A percentile compares a stretch with the other conserved stretches of the same genome.
These are phyloP conservation scores for Phrynosoma platyrhinos DNA, from an alignment of 2,113 vertebrate genomes.

Conservation along the genomic window DNA sequence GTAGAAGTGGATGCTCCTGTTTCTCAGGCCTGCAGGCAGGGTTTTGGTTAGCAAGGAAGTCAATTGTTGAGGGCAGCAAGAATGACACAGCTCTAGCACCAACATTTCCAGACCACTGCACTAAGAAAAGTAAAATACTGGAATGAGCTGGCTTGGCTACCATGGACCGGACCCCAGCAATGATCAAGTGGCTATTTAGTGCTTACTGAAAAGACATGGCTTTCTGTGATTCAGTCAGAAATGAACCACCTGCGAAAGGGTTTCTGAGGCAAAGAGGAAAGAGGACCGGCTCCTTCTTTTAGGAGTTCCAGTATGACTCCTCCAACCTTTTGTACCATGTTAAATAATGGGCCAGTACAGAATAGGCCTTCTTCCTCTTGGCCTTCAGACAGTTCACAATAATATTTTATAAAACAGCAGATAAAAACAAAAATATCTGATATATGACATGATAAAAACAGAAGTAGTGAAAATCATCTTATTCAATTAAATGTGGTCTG, in stretches of 20 bases:
- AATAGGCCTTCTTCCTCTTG: neutral
- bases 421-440: neutral
- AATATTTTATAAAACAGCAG: neutral
- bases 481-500: neutral
- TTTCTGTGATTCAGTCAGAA: neutral
- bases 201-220: neutral
- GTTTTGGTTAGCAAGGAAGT: neutral
- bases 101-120: neutral
- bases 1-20: neutral
- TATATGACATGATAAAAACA: neutral
- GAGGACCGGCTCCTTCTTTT: neutral
- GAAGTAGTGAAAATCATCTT: neutral
- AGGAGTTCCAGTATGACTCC: no score
- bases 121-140: no score
- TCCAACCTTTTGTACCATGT: neutral
- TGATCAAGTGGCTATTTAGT: neutral
- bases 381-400: neutral
- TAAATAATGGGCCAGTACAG: neutral
- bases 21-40: neutral
- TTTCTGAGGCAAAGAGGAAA: no score
- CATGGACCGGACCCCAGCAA: no score
- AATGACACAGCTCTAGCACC: neutral
- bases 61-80: neutral
- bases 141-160: slow-evolving; percentile 1
- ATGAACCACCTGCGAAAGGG: neutral